These are phyloP conservation scores for Platygyra sinensis DNA, from an alignment of 64 coral and sea anemone genomes.

Conservation along the genomic window DNA sequence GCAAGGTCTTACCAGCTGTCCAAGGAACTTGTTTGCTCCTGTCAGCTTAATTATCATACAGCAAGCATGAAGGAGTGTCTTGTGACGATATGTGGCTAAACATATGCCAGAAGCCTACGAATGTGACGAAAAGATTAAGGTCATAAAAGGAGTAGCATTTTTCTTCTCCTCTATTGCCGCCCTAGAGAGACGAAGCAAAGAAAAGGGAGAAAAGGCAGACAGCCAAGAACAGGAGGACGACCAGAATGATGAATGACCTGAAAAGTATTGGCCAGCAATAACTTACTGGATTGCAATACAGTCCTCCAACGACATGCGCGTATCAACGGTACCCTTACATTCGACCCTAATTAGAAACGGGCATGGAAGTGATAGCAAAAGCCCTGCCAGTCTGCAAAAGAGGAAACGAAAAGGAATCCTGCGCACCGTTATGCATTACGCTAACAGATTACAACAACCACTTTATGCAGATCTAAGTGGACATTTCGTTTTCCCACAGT, in stretches of 20 bases:
- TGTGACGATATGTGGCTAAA: too few species aligned
- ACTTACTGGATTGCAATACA: neutral
- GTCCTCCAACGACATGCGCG: neutral
- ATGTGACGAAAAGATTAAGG: neutral
- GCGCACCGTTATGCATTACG: neutral
- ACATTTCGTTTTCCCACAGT: neutral
- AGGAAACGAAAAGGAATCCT: neutral
- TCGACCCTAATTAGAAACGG: neutral
- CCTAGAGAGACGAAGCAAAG: neutral
- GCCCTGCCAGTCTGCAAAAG: neutral
- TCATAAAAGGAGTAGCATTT: neutral
- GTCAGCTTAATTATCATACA: too few species aligned
- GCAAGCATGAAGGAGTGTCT: too few species aligned
- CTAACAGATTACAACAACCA: neutral
- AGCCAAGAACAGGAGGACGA: neutral
- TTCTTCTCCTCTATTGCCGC: neutral
- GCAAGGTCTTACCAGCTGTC: too few species aligned
- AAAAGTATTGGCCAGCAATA: too few species aligned
- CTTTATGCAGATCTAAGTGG: neutral
- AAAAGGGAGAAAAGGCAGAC: neutral
- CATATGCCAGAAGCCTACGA: neutral
- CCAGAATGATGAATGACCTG: neutral
- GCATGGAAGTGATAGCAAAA: constrained; percentile 4
- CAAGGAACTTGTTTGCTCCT: too few species aligned
- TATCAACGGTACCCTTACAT: neutral